A percentile compares a stretch with the other conserved stretches of the same genome.
These are phyloP conservation scores for Sminthopsis crassicaudata DNA, from an alignment of 2,113 vertebrate genomes.

Conservation along the genomic window DNA sequence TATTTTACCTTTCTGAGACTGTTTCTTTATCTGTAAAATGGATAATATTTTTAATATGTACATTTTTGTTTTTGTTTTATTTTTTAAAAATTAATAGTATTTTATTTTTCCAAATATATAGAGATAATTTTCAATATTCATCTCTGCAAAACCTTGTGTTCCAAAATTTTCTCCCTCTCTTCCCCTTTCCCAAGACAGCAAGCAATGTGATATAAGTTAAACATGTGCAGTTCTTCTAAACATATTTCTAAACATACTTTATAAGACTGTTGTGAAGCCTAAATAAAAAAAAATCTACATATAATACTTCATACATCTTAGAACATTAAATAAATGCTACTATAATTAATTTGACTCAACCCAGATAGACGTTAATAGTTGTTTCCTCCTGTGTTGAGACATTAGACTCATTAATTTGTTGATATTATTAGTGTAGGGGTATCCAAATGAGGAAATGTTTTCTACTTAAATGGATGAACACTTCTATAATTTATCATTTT, in stretches of 20 bases:
- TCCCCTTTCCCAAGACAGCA: too few relatives aligned
- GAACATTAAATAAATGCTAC: neutral
- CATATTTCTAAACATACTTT: neutral
- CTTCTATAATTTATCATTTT: neutral
- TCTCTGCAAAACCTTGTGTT: too few relatives aligned
- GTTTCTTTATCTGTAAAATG: neutral
- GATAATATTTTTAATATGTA: neutral
- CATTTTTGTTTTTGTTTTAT: too few relatives aligned
- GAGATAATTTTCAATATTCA: too few relatives aligned
- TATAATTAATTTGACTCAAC: neutral
- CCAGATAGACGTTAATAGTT: neutral
- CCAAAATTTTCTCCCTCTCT: too few relatives aligned
- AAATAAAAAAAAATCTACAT: neutral
- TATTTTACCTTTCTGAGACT: too few relatives aligned
- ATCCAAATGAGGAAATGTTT: neutral
- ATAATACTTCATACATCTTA: neutral
- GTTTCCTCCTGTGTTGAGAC: neutral
- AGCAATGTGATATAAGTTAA: too few relatives aligned
- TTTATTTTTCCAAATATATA: too few relatives aligned
- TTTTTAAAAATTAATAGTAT: too few relatives aligned
- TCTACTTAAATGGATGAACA: neutral
- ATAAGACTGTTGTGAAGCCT: neutral
- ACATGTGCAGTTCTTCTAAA: too few relatives aligned
- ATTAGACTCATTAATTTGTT: neutral
- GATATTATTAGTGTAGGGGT: neutral